These are phyloP conservation scores for Echiichthys vipera DNA, from an alignment of 2,797 vertebrate species.

Conservation along the genomic window DNA sequence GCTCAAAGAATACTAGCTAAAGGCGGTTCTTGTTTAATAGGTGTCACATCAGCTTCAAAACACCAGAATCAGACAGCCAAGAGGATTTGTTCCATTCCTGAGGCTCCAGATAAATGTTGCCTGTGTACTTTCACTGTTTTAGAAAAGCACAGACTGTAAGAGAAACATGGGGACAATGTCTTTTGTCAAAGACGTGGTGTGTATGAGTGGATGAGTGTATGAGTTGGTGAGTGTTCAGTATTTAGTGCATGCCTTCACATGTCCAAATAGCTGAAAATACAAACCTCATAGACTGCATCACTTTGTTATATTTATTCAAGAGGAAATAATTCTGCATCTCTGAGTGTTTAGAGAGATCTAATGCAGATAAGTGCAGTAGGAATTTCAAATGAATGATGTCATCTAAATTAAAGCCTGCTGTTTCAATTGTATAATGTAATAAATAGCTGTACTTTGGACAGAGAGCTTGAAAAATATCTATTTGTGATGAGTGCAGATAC, in stretches of 20 bases:
- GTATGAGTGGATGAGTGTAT: conserved; percentile 12
- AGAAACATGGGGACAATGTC: conserved; percentile 37
- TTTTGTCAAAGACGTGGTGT: conserved; percentile 44
- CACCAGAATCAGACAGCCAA: conserved; percentile 44
- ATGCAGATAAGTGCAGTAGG: conserved; percentile 71
- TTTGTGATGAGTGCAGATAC: conserved; percentile 72
- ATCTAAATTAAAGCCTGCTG: conserved; percentile 74
- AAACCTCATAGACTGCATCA: conserved; percentile 43
- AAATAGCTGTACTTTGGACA: conserved; percentile 66
- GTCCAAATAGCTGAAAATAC: conserved; percentile 51
- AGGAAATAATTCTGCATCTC: conserved; percentile 72
- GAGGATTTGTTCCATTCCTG: conserved; percentile 26
- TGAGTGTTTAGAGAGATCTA: conserved; percentile 79
- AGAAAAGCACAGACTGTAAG: conserved; percentile 35
- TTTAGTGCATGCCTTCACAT: conserved; percentile 38
- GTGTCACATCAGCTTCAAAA: conserved; percentile 68
- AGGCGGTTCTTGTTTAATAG: conserved; percentile 69
- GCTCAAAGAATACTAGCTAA: conserved; percentile 54
- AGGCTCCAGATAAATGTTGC: conserved; percentile 57
- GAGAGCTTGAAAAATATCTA: conserved; percentile 67
- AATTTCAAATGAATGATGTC: conserved; percentile 75
- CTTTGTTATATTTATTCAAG: conserved; percentile 77
- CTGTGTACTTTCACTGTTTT: conserved; percentile 61
- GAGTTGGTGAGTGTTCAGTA: conserved; percentile 25
- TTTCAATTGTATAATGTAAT: conserved; percentile 72